A percentile compares a stretch with the other conserved stretches of the same genome.
Conservation (phyloP, 2,888 invertebrate genomes). For the Deilephila porcellus region DNA sequence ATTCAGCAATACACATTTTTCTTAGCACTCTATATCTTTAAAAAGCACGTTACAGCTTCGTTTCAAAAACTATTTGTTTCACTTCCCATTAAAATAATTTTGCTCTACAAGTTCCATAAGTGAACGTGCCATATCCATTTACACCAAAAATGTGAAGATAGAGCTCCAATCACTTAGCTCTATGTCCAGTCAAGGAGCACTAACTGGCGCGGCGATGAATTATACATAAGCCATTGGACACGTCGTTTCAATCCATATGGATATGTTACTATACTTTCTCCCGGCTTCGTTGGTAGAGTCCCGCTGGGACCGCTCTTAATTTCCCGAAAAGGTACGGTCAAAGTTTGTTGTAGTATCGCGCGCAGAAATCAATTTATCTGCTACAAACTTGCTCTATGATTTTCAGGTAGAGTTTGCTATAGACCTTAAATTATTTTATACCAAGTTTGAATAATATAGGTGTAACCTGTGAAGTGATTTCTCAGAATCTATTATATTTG, state of each 20-base stretch:
- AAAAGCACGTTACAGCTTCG: not conserved
- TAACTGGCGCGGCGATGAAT: conserved; percentile 19
- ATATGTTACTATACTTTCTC: conserved; percentile 2
- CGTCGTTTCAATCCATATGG: conserved; percentile 9
- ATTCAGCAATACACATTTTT: too few species aligned
- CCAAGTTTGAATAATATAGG: not conserved
- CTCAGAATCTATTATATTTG: too few species aligned
- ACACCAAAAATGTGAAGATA: conserved; percentile 2
- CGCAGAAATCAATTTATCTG: conserved; percentile 5
- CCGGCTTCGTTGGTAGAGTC: not conserved
- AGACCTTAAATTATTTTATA: not conserved
- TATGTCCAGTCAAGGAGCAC: conserved; percentile 18
- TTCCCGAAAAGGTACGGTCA: conserved; percentile 8
- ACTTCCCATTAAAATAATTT: not conserved
- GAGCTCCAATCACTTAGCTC: conserved; percentile 28
- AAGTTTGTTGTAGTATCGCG: not conserved
- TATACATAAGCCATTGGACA: conserved; percentile 27
- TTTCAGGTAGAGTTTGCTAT: not conserved
- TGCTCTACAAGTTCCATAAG: not conserved
- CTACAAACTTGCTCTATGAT: conserved; percentile 4
- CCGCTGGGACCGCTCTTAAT: conserved; percentile 2
- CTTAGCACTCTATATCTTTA: not conserved
- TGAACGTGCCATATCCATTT: conserved; percentile 9
- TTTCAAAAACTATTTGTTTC: not conserved
- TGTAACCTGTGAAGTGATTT: too few species aligned